Base-by-base conservation (phyloP, 2,888 invertebrate genomes). In the Athripsodes cinereus region DNA sequence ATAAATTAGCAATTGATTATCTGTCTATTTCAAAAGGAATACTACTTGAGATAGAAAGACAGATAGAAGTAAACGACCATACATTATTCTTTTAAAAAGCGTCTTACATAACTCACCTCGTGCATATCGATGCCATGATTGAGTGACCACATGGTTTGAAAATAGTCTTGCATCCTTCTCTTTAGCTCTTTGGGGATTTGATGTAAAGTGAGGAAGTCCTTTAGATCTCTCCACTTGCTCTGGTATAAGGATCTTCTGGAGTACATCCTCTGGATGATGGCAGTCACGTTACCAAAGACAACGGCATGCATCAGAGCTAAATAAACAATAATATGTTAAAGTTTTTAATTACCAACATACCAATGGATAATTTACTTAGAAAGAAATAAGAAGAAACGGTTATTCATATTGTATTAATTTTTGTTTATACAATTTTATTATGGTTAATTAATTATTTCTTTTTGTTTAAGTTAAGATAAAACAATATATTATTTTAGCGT, bases 251-350 rank as follows among this genome's bases (percentile, higher is more conserved):
- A 95, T 44, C 95, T 83, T 47, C 96, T 82, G 1, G 95, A 92
- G 75, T 96, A 97, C 93, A 96, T 95, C 66, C 96, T 81, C 72
- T 96, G 96, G 69, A 97, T 96, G 68, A 96, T 95, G 55, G 96
- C 96, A 16, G 96, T 96, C 66, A 97, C 96, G 74, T 96, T 96
- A 72, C 96, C 96, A 71, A 97, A 96, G 46, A 97, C 96, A 55
- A 95, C 93, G 19, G 96, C 96, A 74, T 96, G 96, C 96, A 96
- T 96, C 69, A 97, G 81, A 50, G 96, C 96, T 96, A n/a, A n/a
- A n/a, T n/a, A n/a, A n/a, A n/a, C n/a, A n/a, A n/a, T n/a, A 34
- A 10, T 34, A 34, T 34, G 13, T 34, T 34, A 34, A 8, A 34
- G 34, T 34, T 34, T 34, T 34, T 34, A 34, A 34, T 34, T 10